phyloP scores from a whole-genome alignment of 2,888 invertebrate species.

The Lasius fuliginosus region DNA sequence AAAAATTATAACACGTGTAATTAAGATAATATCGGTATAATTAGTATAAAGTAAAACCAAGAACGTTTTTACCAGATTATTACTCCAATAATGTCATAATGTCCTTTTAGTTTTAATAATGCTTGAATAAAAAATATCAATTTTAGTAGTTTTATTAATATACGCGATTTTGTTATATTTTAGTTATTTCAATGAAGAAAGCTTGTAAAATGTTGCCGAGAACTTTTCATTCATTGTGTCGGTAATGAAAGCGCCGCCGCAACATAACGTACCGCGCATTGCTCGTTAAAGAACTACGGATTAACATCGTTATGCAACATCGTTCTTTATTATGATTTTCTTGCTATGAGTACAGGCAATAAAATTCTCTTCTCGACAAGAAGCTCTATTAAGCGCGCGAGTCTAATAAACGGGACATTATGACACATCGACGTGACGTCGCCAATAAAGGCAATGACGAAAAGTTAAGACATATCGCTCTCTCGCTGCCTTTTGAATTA shows the following conservation, averaged over 20 bases:
- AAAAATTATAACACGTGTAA: neutral
- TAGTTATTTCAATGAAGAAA: constrained; percentile 36
- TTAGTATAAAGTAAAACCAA: neutral
- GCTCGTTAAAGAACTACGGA: constrained; percentile 63
- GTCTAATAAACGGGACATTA: neutral
- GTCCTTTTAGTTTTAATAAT: neutral
- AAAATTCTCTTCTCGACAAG: constrained; percentile 52
- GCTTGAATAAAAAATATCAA: neutral
- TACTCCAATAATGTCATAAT: neutral
- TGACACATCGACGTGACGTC: neutral
- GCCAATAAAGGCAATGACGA: constrained; percentile 16
- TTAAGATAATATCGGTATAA: neutral
- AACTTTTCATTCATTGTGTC: constrained; percentile 54
- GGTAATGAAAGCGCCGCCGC: constrained; percentile 37
- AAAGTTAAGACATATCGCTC: constrained; percentile 38
- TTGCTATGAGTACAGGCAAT: constrained; percentile 44
- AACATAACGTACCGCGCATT: constrained; percentile 35
- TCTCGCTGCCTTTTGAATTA: constrained; percentile 68
- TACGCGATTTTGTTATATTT: constrained; percentile 1
- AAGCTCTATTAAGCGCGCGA: constrained; percentile 23
- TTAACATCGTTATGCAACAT: constrained; percentile 42
- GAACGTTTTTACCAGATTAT: neutral
- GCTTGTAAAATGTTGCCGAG: constrained; percentile 31
- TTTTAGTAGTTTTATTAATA: neutral
- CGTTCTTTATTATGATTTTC: constrained; percentile 35